phyloP scores from a whole-genome alignment of 2,113 vertebrate species.

The Oryzias melastigma region DNA sequence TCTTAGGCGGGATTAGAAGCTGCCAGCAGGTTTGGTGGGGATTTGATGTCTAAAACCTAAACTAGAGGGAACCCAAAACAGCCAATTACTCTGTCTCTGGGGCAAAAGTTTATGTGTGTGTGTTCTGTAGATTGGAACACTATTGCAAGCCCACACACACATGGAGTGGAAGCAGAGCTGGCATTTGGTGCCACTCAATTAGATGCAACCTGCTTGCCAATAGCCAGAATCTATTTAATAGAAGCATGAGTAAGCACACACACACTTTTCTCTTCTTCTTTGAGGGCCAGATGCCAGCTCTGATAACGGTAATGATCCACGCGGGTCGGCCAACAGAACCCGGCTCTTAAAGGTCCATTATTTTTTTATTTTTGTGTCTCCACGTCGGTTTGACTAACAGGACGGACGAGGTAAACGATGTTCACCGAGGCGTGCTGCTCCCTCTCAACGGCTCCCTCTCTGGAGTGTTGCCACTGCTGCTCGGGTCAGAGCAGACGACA shows the following conservation, averaged over 20 bases:
- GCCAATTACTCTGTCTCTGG: slow-evolving; percentile 72
- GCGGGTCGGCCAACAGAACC: too few relatives aligned
- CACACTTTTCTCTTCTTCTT: not conserved
- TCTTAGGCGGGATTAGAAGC: slow-evolving; percentile 60
- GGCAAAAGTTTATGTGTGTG: slow-evolving; percentile 33
- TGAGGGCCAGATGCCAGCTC: too few relatives aligned
- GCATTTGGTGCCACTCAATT: slow-evolving; percentile 73
- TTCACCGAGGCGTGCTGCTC: too few relatives aligned
- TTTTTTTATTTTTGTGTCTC: too few relatives aligned
- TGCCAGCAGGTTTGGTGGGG: slow-evolving; percentile 65
- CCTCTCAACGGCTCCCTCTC: too few relatives aligned
- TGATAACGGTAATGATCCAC: too few relatives aligned
- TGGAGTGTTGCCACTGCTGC: too few relatives aligned
- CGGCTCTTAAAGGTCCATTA: too few relatives aligned
- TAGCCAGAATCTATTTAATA: slow-evolving; percentile 66
- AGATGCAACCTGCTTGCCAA: slow-evolving; percentile 65
- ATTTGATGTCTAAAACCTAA: slow-evolving; percentile 66
- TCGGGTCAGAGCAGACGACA: too few relatives aligned
- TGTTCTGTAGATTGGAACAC: slow-evolving; percentile 27
- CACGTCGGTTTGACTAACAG: too few relatives aligned
- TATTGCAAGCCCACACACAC: slow-evolving; percentile 29
- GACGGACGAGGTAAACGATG: too few relatives aligned
- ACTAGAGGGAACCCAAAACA: slow-evolving; percentile 65
- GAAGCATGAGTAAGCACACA: slow-evolving; percentile 45
- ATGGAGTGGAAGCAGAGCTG: slow-evolving; percentile 59